These are phyloP conservation scores for Bugula neritina DNA, from an alignment of 2,888 invertebrate genomes.

Conservation along the genomic window DNA sequence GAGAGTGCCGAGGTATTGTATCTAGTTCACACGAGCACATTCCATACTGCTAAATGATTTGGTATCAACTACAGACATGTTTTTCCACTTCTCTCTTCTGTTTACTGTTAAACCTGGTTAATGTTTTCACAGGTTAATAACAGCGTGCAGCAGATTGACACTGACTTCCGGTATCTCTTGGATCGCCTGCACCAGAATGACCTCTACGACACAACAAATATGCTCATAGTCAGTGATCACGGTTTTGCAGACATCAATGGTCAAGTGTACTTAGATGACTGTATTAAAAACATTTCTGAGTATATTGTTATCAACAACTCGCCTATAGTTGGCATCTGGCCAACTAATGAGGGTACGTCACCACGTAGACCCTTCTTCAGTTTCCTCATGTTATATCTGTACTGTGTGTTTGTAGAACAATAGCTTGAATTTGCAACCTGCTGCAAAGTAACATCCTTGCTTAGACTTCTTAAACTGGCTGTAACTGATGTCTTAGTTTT, in stretches of 20 bases:
- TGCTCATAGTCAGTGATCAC: slow-evolving; percentile 69
- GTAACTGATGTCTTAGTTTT: no score
- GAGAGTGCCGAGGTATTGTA: slow-evolving; percentile 33
- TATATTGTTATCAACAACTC: background rate
- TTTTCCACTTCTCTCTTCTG: no score
- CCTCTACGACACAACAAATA: slow-evolving; percentile 60
- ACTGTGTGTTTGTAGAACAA: no score
- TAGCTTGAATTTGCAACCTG: no score
- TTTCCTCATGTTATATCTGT: no score
- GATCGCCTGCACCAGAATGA: slow-evolving; percentile 57
- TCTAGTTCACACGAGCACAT: no score
- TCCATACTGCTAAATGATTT: no score
- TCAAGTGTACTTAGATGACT: slow-evolving; percentile 9
- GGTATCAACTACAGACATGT: no score
- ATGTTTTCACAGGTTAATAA: background rate
- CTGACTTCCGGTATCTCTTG: slow-evolving; percentile 39
- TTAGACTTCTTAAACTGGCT: no score
- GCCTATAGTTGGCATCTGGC: slow-evolving; percentile 16
- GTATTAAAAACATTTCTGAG: background rate
- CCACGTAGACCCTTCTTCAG: no score
- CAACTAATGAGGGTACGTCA: background rate
- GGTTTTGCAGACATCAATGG: slow-evolving; percentile 59
- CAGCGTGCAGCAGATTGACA: background rate
- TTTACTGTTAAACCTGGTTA: no score
- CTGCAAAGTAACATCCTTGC: no score